These are phyloP conservation scores for Hydrozoanthus gracilis DNA, from an alignment of 92 coral and sea anemone species.

Conservation along the genomic window DNA sequence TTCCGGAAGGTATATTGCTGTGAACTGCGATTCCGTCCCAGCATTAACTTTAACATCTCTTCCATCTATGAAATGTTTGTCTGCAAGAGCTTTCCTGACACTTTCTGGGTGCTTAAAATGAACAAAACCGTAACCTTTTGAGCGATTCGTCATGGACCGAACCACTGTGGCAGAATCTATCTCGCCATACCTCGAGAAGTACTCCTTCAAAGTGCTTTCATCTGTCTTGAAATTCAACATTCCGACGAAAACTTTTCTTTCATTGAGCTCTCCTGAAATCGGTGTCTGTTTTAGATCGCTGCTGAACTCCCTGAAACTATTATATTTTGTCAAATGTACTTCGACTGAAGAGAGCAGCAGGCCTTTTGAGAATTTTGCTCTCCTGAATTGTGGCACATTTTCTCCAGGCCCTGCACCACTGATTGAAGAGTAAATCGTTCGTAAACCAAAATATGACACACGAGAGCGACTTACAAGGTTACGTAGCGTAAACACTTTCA, in stretches of 20 bases:
- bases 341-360: background rate
- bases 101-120: conserved; percentile 53
- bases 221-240: conserved; percentile 60
- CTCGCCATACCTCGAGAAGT: conserved; percentile 68
- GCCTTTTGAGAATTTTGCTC: background rate
- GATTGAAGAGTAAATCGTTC: background rate
- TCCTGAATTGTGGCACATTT: background rate
- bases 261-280: conserved; percentile 46
- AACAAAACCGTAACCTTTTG: conserved; percentile 72
- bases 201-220: conserved; percentile 53
- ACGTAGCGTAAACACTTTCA: background rate
- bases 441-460: conserved; percentile 1
- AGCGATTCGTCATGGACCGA: conserved; percentile 51
- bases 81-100: conserved; percentile 51
- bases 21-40: conserved; percentile 45
- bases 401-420: background rate
- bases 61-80: conserved; percentile 55
- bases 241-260: conserved; percentile 63
- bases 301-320: background rate
- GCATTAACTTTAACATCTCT: conserved; percentile 45
- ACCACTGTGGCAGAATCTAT: conserved; percentile 54
- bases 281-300: background rate
- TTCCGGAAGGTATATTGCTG: conserved; percentile 60
- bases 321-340: background rate
- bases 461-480: background rate